These are phyloP conservation scores for Caenorhabditis doughertyi DNA, from an alignment of 2,888 invertebrate genomes.

Conservation along the genomic window DNA sequence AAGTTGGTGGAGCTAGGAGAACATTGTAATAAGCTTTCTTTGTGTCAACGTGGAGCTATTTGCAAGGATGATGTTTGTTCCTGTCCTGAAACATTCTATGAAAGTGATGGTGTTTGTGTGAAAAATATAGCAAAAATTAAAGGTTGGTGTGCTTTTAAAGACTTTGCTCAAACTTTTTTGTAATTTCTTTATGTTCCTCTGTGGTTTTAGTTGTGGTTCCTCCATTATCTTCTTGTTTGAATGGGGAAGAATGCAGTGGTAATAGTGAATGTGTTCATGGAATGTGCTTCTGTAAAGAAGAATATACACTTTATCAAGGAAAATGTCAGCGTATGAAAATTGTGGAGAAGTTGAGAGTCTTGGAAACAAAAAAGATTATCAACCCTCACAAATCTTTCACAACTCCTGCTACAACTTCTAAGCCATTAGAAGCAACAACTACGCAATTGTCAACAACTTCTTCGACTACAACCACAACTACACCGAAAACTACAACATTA, in stretches of 20 bases:
- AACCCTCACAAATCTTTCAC: conserved; percentile 6
- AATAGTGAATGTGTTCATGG: conserved; percentile 76
- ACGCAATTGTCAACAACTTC: neutral
- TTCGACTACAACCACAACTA: neutral
- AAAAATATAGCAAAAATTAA: conserved; percentile 58
- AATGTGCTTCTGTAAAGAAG: conserved; percentile 75
- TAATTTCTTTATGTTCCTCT: neutral
- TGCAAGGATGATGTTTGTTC: conserved; percentile 71
- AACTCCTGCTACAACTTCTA: neutral
- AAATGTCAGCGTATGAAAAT: conserved; percentile 58
- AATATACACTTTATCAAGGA: conserved; percentile 70
- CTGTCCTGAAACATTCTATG: conserved; percentile 71
- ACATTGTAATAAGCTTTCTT: conserved; percentile 48
- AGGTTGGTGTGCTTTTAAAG: conserved; percentile 54
- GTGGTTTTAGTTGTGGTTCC: conserved; percentile 68
- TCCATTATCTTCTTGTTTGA: conserved; percentile 73
- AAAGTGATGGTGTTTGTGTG: conserved; percentile 66
- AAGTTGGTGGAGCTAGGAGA: conserved; percentile 64
- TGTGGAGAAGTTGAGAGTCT: conserved; percentile 39
- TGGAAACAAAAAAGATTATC: conserved; percentile 42
- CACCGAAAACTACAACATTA: neutral
- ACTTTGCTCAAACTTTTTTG: neutral
- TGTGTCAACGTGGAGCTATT: conserved; percentile 69
- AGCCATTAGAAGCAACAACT: no score
- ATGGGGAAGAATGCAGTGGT: conserved; percentile 77